Conservation (phyloP, 2,888 invertebrate species). For the Callinectes sapidus region DNA sequence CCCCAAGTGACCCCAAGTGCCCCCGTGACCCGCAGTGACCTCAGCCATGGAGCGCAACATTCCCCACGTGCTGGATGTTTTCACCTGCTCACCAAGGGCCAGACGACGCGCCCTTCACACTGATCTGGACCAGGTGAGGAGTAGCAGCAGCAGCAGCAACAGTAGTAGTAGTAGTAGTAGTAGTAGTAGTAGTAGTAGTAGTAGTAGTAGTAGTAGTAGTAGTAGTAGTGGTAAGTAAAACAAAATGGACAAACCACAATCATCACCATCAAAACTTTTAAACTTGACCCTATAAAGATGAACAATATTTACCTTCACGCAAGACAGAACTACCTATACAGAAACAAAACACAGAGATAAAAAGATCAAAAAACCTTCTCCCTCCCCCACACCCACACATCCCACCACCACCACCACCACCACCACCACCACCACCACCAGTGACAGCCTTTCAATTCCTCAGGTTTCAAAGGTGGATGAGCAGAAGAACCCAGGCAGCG, state of each 20-base stretch:
- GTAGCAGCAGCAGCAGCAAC: background rate
- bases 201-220: background rate
- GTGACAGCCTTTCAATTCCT: background rate
- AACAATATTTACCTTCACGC: too few relatives aligned
- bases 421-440: background rate
- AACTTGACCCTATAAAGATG: too few relatives aligned
- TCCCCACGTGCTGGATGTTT: slow-evolving; percentile 71
- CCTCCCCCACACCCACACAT: background rate
- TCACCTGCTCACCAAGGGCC: slow-evolving; percentile 66
- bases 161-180: background rate
- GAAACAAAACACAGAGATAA: too few relatives aligned
- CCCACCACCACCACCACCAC: background rate
- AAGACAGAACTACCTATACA: too few relatives aligned
- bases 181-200: background rate
- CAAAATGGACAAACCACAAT: too few relatives aligned
- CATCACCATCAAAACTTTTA: too few relatives aligned
- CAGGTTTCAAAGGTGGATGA: slow-evolving; percentile 58
- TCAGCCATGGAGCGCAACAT: slow-evolving; percentile 70
- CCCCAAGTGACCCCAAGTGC: background rate
- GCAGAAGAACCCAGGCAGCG: slow-evolving; percentile 71
- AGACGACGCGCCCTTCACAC: slow-evolving; percentile 55
- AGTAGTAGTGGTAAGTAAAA: too few relatives aligned
- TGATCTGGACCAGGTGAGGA: slow-evolving; percentile 51
- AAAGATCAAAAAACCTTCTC: background rate
- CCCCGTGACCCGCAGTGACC: background rate